Conservation (phyloP, 2,888 invertebrate species). For the Drosophila histrio region DNA sequence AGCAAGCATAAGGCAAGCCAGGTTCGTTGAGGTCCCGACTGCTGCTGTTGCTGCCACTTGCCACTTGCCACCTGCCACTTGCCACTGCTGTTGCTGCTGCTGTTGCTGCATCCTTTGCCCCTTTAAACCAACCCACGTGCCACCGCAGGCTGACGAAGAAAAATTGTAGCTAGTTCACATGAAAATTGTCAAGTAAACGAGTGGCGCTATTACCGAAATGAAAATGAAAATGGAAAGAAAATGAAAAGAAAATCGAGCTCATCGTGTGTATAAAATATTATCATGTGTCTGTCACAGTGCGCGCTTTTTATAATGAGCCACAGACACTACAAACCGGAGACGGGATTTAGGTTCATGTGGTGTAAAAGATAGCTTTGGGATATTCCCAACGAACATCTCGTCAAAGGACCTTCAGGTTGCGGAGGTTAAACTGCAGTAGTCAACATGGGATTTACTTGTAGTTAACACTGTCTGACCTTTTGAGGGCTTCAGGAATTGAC, state of each 20-base stretch:
- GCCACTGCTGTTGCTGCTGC: constrained; percentile 14
- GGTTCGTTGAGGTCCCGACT: constrained; percentile 48
- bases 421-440: constrained; percentile 22
- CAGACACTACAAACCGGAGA: constrained; percentile 10
- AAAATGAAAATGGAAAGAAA: constrained; percentile 55
- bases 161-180: constrained; percentile 73
- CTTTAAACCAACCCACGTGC: neutral
- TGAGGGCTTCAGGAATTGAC: neutral
- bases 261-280: constrained; percentile 59
- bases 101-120: constrained; percentile 10
- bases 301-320: constrained; percentile 47
- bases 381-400: constrained; percentile 2
- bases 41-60: constrained; percentile 20
- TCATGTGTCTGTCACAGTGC: constrained; percentile 37
- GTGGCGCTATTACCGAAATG: constrained; percentile 71
- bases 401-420: neutral
- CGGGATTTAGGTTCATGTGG: constrained; percentile 61
- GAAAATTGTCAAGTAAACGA: constrained; percentile 71
- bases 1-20: constrained; percentile 37
- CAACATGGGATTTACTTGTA: constrained; percentile 6
- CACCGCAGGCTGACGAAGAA: constrained; percentile 61
- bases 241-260: constrained; percentile 69
- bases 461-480: neutral
- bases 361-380: constrained; percentile 18
- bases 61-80: neutral